These are phyloP conservation scores for Dioctria linearis DNA, from an alignment of 2,888 invertebrate species.

Conservation along the genomic window DNA sequence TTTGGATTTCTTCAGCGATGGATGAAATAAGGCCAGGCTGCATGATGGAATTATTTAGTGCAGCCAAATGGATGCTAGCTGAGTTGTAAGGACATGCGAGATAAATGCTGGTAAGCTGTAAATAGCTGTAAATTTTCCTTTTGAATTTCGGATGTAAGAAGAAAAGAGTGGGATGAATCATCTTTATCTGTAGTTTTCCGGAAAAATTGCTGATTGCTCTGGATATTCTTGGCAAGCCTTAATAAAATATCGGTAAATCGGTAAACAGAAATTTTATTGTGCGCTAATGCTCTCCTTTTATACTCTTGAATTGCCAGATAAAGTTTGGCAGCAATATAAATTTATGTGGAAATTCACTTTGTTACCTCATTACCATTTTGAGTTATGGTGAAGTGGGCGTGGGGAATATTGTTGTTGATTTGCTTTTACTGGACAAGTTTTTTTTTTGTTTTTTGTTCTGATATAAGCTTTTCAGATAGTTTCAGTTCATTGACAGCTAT, in stretches of 20 bases:
- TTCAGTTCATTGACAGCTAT: too few species aligned
- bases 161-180: slow-evolving; percentile 30
- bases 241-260: slow-evolving; percentile 34
- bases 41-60: slow-evolving; percentile 51
- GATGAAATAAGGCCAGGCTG: slow-evolving; percentile 50
- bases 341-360: too few species aligned
- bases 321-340: not conserved
- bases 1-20: slow-evolving; percentile 53
- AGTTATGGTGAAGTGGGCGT: too few species aligned
- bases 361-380: too few species aligned
- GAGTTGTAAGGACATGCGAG: slow-evolving; percentile 26
- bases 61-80: slow-evolving; percentile 46
- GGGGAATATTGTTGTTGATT: too few species aligned
- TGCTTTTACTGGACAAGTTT: too few species aligned
- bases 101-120: slow-evolving; percentile 41
- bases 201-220: slow-evolving; percentile 47
- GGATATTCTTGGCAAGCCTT: slow-evolving; percentile 20
- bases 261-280: slow-evolving; percentile 11
- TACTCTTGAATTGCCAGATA: not conserved
- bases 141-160: slow-evolving; percentile 6
- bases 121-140: slow-evolving; percentile 39
- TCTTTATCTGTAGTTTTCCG: slow-evolving; percentile 12
- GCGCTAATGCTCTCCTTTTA: not conserved
- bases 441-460: too few species aligned
- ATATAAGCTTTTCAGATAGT: too few species aligned